Base-by-base conservation (phyloP, 1,140 invertebrate genomes). In the Cydia splendana region DNA sequence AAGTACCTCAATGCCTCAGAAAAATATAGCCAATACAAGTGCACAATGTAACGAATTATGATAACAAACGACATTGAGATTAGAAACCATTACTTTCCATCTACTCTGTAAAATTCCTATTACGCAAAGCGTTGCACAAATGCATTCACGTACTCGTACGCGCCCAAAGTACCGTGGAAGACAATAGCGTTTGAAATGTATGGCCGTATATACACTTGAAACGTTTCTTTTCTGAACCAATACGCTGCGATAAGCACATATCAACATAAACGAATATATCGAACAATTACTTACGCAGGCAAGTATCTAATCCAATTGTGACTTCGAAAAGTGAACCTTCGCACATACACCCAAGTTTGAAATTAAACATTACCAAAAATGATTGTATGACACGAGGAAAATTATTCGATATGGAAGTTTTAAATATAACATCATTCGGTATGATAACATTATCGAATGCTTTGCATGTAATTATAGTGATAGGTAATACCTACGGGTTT, bases 61-160 rank as follows among this genome's bases (percentile, higher is more conserved):
- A 83, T 86, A 84, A 85, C 85, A 81, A 18, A 81, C 81, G 80
- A 81, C 81, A 82, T 82, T 85, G 81, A 84, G 85, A 85, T 85
- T 85, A 85, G 82, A 85, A 87, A 87, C 83, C 78, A 87, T 85
- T 87, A 85, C 83, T 87, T 87, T 85, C 85, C 67, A 42, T 80
- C 81, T 81, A 80, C 77, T 80, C 77, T 81, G 81, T 82, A 81
- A 82, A 84, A 81, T 85, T 85, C 79, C 80, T 80, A 85, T 85
- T 85, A 77, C 80, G 82, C 76, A 86, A 86, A 76, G 30, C 38
- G 74, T 76, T 69, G 57, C 73, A 57, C 73, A 62, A 79, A 79
- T 76, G 76, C 76, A 78, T 69, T 79, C 77, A 79, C 80, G 81
- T 79, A 78, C 53, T 28, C 15, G 57, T 62, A 62, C 57, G 57